Evolutionary conservation across 2,888 invertebrate species (phyloP).

Genomic region (Baccha elongata): DNA sequence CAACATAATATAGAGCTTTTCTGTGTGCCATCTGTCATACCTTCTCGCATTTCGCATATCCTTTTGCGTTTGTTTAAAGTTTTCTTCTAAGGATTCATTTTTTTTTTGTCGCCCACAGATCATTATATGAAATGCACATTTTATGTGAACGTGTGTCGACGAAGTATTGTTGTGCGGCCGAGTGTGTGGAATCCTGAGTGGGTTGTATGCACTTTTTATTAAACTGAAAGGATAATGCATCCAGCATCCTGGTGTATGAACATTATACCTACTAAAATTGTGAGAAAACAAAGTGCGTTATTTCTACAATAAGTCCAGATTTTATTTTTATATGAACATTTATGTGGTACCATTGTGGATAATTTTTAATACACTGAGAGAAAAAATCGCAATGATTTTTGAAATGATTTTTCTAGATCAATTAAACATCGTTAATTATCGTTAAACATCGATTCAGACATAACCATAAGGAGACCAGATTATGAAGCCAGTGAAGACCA

Average conservation of each 20-base stretch:
- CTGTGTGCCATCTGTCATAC: conserved; percentile 71
- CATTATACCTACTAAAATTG: background rate
- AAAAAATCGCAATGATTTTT: no score
- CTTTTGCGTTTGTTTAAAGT: conserved; percentile 66
- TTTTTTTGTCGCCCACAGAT: conserved; percentile 19
- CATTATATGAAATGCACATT: conserved; percentile 57
- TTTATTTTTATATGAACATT: conserved; percentile 10
- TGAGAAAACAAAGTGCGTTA: background rate
- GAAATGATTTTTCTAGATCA: no score
- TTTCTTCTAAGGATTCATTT: conserved; percentile 30
- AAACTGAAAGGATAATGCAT: conserved; percentile 70
- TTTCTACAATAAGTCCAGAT: conserved; percentile 41
- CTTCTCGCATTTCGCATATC: conserved; percentile 57
- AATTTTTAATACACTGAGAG: no score
- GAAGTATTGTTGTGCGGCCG: conserved; percentile 49
- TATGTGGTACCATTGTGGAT: background rate
- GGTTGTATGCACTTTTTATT: conserved; percentile 49
- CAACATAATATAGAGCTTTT: conserved; percentile 64
- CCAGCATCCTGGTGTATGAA: conserved; percentile 14
- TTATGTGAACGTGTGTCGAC: conserved; percentile 38
- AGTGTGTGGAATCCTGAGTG: conserved; percentile 43
- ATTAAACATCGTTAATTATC: no score
- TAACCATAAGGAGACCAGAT: no score
- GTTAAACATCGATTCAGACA: no score
- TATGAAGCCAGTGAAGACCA: no score